Base-by-base conservation (phyloP, 2,888 invertebrate species). In the Eupithecia inturbata region DNA sequence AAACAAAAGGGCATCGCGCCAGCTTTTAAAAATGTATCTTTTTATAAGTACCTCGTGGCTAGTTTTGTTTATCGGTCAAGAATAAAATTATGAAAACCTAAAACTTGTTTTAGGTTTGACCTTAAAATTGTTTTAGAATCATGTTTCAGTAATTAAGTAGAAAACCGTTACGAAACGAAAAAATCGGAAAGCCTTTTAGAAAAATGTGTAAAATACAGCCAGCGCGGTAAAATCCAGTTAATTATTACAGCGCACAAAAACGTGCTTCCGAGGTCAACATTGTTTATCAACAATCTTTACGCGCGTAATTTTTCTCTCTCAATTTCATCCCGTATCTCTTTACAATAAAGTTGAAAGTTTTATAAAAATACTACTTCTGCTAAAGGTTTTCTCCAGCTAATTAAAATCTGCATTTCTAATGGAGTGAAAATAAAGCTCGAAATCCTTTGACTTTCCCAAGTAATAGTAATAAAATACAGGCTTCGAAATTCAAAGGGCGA, bases 401-500 rank as follows among this genome's bases (percentile, higher is more conserved):
- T 68, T 68, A 68, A 68, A 72, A 63, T 16, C 53, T 64, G 57
- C 22, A 41, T 60, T 49, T 49, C 53, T 72, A 49, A 19, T 14
- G 16, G 12, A 64, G 39, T 12, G 53, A 39, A 60, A 16, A 68
- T 64, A 64, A 22, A 68, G 64, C 68, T 62, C 36, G 57, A 39
- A 53, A 53, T 68, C 63, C 60, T 31, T 26, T 33, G 26, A 2
- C 57, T 63, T 68, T 72, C 68, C n/a, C 26, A 72, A 62, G 62
- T 31, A 62, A 62, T 62, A 62, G 62, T 62, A 22, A 57, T 57
- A 57, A 57, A 66, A 66, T 66, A 66, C 67, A 64, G 28, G 60
- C 28, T 80, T 88, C 88, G 83, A 90, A 90, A 89, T 84, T 83
- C 88, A 82, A 92, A 91, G 91, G 92, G 90, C 89, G 86, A 85